Evolutionary conservation across 2,888 invertebrate genomes (phyloP).

Genomic region (Sympetrum striolatum): DNA sequence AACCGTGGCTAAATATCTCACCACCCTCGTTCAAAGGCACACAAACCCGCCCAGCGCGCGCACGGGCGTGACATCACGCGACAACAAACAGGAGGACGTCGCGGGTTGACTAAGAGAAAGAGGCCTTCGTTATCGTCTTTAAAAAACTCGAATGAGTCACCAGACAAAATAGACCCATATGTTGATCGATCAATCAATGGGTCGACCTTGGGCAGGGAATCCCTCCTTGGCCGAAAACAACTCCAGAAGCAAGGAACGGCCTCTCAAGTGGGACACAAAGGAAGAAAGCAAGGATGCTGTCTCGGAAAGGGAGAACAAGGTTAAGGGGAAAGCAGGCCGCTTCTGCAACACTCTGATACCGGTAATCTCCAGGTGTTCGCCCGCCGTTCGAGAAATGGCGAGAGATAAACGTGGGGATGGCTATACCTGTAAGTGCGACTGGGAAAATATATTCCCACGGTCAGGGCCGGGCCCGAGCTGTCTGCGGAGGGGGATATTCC

Average conservation of each 20-base stretch:
- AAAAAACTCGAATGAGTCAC: neutral
- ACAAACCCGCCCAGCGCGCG: no score
- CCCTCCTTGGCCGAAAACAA: neutral
- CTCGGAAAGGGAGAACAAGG: neutral
- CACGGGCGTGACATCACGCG: no score
- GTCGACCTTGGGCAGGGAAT: neutral
- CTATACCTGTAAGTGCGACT: neutral
- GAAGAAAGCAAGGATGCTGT: neutral
- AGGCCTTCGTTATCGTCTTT: neutral
- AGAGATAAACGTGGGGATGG: neutral
- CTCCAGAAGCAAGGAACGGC: neutral
- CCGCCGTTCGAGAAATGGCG: neutral
- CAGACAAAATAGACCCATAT: neutral
- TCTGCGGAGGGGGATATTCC: no score
- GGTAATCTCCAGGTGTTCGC: neutral
- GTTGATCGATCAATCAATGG: neutral
- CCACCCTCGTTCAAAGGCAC: no score
- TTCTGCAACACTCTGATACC: neutral
- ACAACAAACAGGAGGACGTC: no score
- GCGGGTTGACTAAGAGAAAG: neutral
- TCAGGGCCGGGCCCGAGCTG: no score
- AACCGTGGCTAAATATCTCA: no score
- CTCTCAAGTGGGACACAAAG: neutral
- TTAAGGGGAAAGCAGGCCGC: slow-evolving; percentile 19
- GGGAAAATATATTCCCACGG: no score